Base-by-base conservation (phyloP, 2,888 invertebrate genomes). In the Latrodectus elegans region DNA sequence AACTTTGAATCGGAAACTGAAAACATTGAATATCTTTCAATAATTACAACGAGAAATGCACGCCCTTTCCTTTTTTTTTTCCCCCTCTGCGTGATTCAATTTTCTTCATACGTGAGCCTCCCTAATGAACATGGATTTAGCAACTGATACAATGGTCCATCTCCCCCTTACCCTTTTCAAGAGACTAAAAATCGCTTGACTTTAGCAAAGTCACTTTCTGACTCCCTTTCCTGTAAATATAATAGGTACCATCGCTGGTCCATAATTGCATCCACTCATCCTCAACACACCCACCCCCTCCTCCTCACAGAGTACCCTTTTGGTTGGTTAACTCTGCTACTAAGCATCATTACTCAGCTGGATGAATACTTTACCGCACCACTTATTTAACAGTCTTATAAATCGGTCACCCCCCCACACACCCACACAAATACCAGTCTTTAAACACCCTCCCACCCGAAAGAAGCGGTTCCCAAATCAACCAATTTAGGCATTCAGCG, bases 341-440 rank as follows among this genome's bases (percentile, higher is more conserved):
- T 79, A 85, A 85, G 84, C 80, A 52, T 68, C 75, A 86, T 86
- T 86, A 80, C 67, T 17, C 17, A 60, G 26, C 65, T 26, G 26
- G 68, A 51, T 55, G 70, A 80, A 80, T 86, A 70, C 76, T 76
- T 86, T 71, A 64, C 71, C 79, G 84, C 85, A 75, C 60, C 85
- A 86, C 85, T 86, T 79, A 80, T 75, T 86, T 79, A 73, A 85
- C 79, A 74, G 79, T 79, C 84, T 76, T 78, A 86, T 86, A 86
- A 86, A 80, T 80, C 80, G 80, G 80, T 71, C 75, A 60, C 38
- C 6, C 6, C 38, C 38, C 38, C 6, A n/a, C n/a, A n/a, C n/a
- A n/a, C 38, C 1, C 38, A 70, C 70, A 85, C 68, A 79, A 79
- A 85, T 79, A 85, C 79, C 74, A 65, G 72, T 70, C n/a, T 74